Conservation (phyloP, 2,113 vertebrate species). For the Calypte anna region DNA sequence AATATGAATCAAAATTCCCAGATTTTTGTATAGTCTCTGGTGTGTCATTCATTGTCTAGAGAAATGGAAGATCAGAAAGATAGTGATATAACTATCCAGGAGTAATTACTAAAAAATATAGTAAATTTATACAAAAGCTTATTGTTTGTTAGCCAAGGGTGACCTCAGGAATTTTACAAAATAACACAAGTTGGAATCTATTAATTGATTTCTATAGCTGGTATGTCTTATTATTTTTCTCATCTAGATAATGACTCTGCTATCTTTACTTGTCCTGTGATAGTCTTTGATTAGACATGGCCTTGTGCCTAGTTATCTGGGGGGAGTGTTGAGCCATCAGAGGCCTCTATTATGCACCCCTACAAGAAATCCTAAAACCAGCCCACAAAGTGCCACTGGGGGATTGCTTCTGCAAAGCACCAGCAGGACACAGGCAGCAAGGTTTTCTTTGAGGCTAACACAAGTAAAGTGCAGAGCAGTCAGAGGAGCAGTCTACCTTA, state of each 20-base stretch:
- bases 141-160: not conserved
- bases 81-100: not conserved
- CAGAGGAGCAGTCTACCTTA: not conserved
- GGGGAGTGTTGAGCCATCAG: not conserved
- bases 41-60: not conserved
- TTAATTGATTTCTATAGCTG: not conserved
- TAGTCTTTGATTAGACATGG: not conserved
- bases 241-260: not conserved
- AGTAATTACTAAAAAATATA: not conserved
- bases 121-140: not conserved
- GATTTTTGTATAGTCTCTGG: not conserved
- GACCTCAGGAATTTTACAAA: not conserved
- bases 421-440: not conserved
- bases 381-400: rapidly evolving
- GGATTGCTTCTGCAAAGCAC: not conserved
- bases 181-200: not conserved
- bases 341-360: not conserved
- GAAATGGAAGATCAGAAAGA: not conserved
- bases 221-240: not conserved
- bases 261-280: not conserved
- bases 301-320: not conserved
- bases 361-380: not conserved
- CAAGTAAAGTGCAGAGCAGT: not conserved
- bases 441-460: not conserved
- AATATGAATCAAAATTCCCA: not conserved